phyloP scores from a whole-genome alignment of 2,797 vertebrate genomes.

The Gymnocypris eckloni region DNA sequence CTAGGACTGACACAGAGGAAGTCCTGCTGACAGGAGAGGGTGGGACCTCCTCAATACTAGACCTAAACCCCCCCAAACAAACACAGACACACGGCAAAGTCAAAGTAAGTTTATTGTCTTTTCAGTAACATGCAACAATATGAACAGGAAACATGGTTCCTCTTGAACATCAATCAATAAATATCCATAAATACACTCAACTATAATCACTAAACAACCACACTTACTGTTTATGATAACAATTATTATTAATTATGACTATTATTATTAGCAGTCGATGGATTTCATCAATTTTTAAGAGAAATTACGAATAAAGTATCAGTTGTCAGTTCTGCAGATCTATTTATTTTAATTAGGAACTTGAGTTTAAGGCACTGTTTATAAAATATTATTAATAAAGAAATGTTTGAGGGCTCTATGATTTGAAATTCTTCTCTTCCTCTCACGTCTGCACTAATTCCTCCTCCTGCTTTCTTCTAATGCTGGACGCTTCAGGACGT shows the following conservation, averaged over 20 bases:
- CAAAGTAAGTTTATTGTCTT: conserved; percentile 6
- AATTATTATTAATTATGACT: background rate
- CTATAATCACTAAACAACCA: background rate
- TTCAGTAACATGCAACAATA: background rate
- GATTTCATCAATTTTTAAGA: background rate
- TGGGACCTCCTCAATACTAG: conserved; percentile 68
- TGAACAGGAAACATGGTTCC: background rate
- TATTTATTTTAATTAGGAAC: background rate
- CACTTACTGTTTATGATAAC: background rate
- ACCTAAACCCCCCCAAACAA: conserved; percentile 58
- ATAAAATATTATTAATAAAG: background rate
- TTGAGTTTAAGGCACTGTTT: background rate
- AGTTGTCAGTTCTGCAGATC: background rate
- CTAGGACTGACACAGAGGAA: conserved; percentile 44
- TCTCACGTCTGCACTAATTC: conserved; percentile 71
- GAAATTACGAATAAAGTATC: background rate
- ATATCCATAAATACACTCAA: background rate
- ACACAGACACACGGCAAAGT: conserved; percentile 5
- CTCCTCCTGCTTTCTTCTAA: conserved; percentile 58
- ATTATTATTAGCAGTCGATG: background rate
- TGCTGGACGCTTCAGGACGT: conserved; percentile 50
- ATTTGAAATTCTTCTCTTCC: background rate
- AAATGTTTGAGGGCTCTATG: background rate
- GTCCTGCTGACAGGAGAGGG: conserved; percentile 61
- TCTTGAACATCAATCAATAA: background rate